phyloP scores from a whole-genome alignment of 2,797 vertebrate genomes.

The Atherinosoma microstoma region DNA sequence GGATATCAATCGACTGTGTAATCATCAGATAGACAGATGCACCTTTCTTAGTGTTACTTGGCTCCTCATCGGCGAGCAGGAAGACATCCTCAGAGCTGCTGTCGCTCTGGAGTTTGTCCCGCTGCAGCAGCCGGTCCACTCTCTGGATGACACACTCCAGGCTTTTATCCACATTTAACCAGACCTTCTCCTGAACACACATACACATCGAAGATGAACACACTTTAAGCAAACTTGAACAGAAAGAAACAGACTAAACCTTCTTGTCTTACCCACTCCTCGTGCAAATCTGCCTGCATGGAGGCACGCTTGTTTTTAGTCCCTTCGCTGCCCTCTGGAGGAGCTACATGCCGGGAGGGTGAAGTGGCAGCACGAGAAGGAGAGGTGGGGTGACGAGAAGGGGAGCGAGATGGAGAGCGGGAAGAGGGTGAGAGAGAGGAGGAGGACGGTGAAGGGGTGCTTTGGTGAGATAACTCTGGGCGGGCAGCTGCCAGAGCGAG shows the following conservation, averaged over 20 bases:
- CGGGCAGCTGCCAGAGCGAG: constrained; percentile 91
- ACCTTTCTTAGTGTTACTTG: constrained; percentile 89
- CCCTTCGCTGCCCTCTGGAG: constrained; percentile 56
- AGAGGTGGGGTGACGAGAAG: constrained; percentile 68
- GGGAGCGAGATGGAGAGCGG: constrained; percentile 75
- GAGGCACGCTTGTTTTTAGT: constrained; percentile 90
- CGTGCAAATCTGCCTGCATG: constrained; percentile 89
- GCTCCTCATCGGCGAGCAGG: constrained; percentile 78
- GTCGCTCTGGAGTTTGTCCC: constrained; percentile 90
- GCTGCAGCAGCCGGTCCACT: constrained; percentile 92
- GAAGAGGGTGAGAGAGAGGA: constrained; percentile 79
- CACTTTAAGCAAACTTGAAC: neutral
- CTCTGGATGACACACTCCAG: constrained; percentile 96
- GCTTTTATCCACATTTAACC: constrained; percentile 97
- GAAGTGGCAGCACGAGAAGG: constrained; percentile 70
- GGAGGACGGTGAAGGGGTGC: constrained; percentile 87
- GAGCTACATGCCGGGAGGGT: constrained; percentile 59
- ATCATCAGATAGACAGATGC: constrained; percentile 24
- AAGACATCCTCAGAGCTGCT: constrained; percentile 92
- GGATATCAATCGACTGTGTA: too few species aligned
- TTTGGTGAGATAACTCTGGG: constrained; percentile 90
- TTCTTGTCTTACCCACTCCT: constrained; percentile 91
- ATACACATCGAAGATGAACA: neutral
- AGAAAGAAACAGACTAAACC: neutral
- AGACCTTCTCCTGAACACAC: constrained; percentile 90